Evolutionary conservation across 2,797 vertebrate genomes (phyloP), one percentile per base, ranked within the genome.

Genomic region (Trematomus bernacchii): DNA sequence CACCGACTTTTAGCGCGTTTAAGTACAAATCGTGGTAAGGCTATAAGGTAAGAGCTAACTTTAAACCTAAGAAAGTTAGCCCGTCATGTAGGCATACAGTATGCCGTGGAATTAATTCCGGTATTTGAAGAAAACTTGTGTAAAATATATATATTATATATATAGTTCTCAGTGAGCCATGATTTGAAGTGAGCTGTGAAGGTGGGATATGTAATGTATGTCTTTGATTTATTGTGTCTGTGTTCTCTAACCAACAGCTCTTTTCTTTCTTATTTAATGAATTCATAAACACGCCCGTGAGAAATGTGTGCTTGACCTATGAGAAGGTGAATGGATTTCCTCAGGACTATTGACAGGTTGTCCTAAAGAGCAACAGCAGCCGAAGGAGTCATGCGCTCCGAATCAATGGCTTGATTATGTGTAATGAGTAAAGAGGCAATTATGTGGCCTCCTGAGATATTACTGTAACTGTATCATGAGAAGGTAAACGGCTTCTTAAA

Each of bases 321-420:
- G 67, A 82, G 83, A 90, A 90, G 90, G 90, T 91, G 87, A 90
- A 89, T 91, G 73, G 91, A 93, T 92, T 92, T 87, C 66, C 78
- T 80, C 67, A 85, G 74, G 89, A 66, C 74, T 91, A 92, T 93
- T 91, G 90, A 92, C 89, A 87, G 75, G 52, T 83, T 91, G 89
- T 92, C 82, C 85, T 85, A 80, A 90, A 87, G 87, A 88, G 82
- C 85, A 77, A 86, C 91, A 83, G 82, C 84, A 87, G 82, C 74
- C 67, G 42, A 57, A 86, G 84, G 81, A 89, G 84, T 80, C 83
- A 76, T 54, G 48, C 54, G 40, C 54, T 71, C 72, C 62, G 46
- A 76, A 93, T 91, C 89, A 87, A 91, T 90, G 59, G 57, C 70
- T 84, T 84, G 77, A 37, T 37, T 37, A 37, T 9, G 33, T 37